These are phyloP conservation scores for Lasioglossum vierecki DNA, from an alignment of 2,888 invertebrate genomes.

Conservation along the genomic window DNA sequence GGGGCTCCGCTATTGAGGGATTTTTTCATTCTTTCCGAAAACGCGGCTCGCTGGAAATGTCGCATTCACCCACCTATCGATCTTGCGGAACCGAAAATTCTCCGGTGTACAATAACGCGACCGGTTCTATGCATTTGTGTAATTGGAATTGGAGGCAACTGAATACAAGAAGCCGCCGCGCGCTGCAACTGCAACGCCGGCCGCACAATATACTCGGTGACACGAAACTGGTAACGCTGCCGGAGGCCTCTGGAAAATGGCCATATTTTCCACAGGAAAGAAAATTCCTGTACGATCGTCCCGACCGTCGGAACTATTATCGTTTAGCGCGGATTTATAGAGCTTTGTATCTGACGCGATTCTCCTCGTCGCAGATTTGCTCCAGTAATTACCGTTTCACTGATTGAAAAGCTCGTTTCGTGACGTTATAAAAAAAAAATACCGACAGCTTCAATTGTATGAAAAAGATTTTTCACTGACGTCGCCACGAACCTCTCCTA, in stretches of 20 bases:
- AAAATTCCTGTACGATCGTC: background rate
- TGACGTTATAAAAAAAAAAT: no score
- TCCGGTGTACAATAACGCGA: slow-evolving; percentile 5
- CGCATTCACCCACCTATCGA: slow-evolving; percentile 9
- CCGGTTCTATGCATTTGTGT: slow-evolving; percentile 10
- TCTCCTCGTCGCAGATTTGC: background rate
- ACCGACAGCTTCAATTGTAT: no score
- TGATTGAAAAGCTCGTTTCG: no score
- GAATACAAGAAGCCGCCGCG: background rate
- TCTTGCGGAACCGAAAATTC: slow-evolving; percentile 1
- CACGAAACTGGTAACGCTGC: background rate
- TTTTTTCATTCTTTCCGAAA: slow-evolving; percentile 7
- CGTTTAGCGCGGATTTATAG: background rate
- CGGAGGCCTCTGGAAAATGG: background rate
- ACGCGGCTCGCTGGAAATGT: slow-evolving; percentile 13
- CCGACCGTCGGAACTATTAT: background rate
- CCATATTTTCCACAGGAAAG: background rate
- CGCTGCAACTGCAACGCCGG: background rate
- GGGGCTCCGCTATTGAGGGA: background rate
- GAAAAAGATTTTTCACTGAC: background rate
- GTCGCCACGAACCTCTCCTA: background rate
- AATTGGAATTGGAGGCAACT: slow-evolving; percentile 8
- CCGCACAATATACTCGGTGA: slow-evolving; percentile 2
- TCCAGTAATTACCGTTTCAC: background rate
- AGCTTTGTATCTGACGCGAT: background rate